Conservation (phyloP, 2,797 vertebrate species). For the Sebastes kiyomatsui region DNA sequence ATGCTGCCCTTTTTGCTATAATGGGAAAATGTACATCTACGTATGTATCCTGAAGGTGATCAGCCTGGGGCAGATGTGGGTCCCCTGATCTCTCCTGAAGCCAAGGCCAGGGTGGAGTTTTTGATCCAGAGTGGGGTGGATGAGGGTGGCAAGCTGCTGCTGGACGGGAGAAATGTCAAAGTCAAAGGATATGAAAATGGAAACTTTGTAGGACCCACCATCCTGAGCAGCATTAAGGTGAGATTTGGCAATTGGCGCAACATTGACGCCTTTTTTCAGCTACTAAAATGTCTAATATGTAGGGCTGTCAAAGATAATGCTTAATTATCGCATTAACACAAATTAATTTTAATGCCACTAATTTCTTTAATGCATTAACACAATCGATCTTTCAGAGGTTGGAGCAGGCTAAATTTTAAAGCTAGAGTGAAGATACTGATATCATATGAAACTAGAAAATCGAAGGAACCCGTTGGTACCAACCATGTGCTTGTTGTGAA, state of each 20-base stretch:
- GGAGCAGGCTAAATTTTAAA: too few relatives aligned
- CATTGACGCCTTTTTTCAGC: not conserved
- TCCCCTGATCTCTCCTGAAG: conserved; percentile 92
- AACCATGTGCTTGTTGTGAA: too few relatives aligned
- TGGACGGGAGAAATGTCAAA: conserved; percentile 91
- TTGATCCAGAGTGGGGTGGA: conserved; percentile 93
- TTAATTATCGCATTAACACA: too few relatives aligned
- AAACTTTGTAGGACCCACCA: conserved; percentile 97
- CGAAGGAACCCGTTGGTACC: too few relatives aligned
- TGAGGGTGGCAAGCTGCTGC: conserved; percentile 91
- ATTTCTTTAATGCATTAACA: too few relatives aligned
- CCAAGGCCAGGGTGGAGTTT: conserved; percentile 88
- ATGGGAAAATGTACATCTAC: not conserved
- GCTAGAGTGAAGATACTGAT: too few relatives aligned
- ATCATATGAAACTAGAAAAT: too few relatives aligned
- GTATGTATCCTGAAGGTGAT: conserved; percentile 83
- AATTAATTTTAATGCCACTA: too few relatives aligned
- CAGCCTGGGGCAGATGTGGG: conserved; percentile 96
- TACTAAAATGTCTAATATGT: not conserved
- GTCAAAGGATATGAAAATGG: conserved; percentile 97
- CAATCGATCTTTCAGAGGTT: too few relatives aligned
- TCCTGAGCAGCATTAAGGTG: conserved; percentile 90
- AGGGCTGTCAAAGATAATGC: too few relatives aligned
- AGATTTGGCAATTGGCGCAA: conserved; percentile 34
- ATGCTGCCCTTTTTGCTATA: not conserved